Evolutionary conservation across 2,888 invertebrate species (phyloP), one percentile per base, ranked within the genome.

Genomic region (Leptodirus hochenwartii): DNA sequence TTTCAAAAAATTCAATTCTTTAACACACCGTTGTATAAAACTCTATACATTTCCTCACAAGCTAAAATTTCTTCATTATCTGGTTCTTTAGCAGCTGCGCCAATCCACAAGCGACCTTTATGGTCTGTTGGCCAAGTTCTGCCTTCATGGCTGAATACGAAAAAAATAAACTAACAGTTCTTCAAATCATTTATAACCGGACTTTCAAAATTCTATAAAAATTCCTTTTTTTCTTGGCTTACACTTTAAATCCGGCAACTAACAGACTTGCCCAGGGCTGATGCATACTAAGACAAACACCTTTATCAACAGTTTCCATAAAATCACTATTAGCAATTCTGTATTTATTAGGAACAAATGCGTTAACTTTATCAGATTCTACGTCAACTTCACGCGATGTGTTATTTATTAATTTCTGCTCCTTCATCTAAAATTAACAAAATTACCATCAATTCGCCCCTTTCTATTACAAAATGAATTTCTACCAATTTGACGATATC

Each of bases 261-360:
- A 96, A 63, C 17, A 95, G 61, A 1, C 88, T 85, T 1, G 95
- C 95, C 73, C 84, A 93, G 0, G 95, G 95, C 49, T 96, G 95
- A 56, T 90, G 90, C 78, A 96, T 76, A 42, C 87, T 88, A 9
- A 96, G 57, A 50, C 93, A 95, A 42, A 73, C 62, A 2, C 91
- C 90, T 41, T 75, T 63, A 40, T 56, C 56, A 5, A 47, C 43
- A 27, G 41, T 44, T 17, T 45, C 43, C 20, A 50, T 36, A 15
- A 52, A 41, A n/a, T 50, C 52, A 29, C 50, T 49, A 42, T 54
- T 53, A 22, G 51, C 46, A 17, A 51, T 43, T 36, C 39, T 26
- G 29, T 33, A 36, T 24, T 32, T 35, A 15, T 22, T 11, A 22
- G 15, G 11, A 9, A 12, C 10, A n/a, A 10, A 6, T 28, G 15